Evolutionary conservation across 2,888 invertebrate species (phyloP).

Genomic region (Yponomeuta malinellus): DNA sequence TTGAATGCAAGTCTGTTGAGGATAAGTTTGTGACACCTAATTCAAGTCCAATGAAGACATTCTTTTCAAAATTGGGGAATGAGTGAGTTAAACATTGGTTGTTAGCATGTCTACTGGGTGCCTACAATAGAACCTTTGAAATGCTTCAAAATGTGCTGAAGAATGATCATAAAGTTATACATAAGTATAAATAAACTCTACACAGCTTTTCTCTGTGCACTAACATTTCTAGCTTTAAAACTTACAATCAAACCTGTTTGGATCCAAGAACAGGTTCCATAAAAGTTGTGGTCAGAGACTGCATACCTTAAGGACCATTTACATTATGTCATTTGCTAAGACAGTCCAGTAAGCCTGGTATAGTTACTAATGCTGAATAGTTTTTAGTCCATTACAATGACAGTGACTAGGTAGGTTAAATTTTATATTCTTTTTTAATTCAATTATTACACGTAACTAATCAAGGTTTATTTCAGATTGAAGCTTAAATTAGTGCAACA

Average conservation of each 20-base stretch:
- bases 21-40: constrained; percentile 47
- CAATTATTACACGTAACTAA: no score
- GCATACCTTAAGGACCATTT: neutral
- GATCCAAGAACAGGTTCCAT: neutral
- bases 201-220: neutral
- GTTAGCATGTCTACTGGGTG: constrained; percentile 52
- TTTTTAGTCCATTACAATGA: no score
- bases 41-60: constrained; percentile 64
- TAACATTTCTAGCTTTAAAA: constrained; percentile 5
- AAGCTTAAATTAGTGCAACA: no score
- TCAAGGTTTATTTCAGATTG: no score
- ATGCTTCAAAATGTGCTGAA: constrained; percentile 22
- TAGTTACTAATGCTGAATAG: no score
- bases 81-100: constrained; percentile 60
- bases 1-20: constrained; percentile 61
- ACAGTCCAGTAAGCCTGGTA: no score
- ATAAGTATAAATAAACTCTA: neutral
- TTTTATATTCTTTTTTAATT: no score
- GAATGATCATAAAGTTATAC: no score
- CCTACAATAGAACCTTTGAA: constrained; percentile 19
- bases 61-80: constrained; percentile 65
- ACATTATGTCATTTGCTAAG: no score
- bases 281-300: neutral
- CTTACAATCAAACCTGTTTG: neutral
- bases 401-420: no score